A percentile compares a stretch with the other conserved stretches of the same genome.
These are phyloP conservation scores for Heteractis magnifica DNA, from an alignment of 92 coral and sea anemone genomes.

Conservation along the genomic window DNA sequence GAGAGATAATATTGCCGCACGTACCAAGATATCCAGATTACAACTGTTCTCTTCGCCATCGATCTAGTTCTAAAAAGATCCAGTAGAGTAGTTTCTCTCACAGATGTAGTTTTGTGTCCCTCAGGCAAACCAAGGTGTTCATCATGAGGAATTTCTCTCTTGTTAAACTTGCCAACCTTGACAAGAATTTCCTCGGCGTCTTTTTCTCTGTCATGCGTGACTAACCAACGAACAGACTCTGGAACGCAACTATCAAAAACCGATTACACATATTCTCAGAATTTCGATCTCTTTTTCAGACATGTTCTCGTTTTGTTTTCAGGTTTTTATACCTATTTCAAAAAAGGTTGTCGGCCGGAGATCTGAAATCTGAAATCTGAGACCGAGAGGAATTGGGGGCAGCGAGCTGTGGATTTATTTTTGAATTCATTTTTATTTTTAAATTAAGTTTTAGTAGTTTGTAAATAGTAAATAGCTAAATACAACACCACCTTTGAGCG, in stretches of 20 bases:
- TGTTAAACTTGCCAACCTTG: conserved; percentile 80
- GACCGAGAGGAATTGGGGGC: too few relatives aligned
- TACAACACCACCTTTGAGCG: too few relatives aligned
- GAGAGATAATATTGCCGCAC: not conserved
- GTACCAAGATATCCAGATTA: conserved; percentile 95
- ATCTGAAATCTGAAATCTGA: too few relatives aligned
- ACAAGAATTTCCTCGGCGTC: conserved; percentile 67
- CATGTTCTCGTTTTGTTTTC: too few relatives aligned
- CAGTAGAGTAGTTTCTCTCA: conserved; percentile 61
- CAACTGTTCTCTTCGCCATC: conserved; percentile 79
- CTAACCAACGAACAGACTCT: conserved; percentile 87
- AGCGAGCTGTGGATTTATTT: too few relatives aligned
- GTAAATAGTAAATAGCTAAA: too few relatives aligned
- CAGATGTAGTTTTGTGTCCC: conserved; percentile 39
- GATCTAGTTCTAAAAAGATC: conserved; percentile 75
- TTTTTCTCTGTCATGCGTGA: conserved; percentile 62
- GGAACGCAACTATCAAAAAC: conserved; percentile 64
- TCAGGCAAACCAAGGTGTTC: conserved; percentile 68
- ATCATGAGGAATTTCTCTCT: conserved; percentile 64
- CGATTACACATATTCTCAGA: too few relatives aligned
- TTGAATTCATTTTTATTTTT: too few relatives aligned
- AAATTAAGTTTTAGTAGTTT: too few relatives aligned
- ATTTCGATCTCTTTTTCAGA: too few relatives aligned
- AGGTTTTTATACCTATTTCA: too few relatives aligned
- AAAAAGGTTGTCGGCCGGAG: too few relatives aligned